Conservation (phyloP, 2,888 invertebrate species). For the Dynastes maya region DNA sequence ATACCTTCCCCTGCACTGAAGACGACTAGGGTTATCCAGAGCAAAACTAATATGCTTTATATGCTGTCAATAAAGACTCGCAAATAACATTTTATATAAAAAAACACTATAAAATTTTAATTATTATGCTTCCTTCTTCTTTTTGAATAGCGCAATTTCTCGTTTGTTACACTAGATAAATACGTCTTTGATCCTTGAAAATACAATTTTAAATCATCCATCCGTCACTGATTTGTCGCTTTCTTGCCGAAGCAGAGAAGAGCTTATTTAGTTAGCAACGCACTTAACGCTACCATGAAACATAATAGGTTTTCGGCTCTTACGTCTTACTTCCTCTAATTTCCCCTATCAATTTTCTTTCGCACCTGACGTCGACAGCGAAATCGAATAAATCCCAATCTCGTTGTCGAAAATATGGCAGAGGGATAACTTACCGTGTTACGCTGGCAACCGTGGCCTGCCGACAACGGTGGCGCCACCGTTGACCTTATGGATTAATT, state of each 20-base stretch:
- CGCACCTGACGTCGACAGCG: neutral
- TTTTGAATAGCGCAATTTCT: too few species aligned
- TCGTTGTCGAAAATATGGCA: neutral
- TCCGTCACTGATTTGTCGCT: neutral
- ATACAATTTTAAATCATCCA: neutral
- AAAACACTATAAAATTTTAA: too few species aligned
- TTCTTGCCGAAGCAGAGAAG: neutral
- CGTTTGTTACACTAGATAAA: too few species aligned
- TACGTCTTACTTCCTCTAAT: neutral
- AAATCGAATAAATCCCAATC: conserved; percentile 17
- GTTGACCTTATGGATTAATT: neutral
- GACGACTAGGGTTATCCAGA: too few species aligned
- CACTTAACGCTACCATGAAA: neutral
- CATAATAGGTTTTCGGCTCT: neutral
- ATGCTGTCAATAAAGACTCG: too few species aligned
- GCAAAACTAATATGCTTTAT: too few species aligned
- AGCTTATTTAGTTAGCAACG: conserved; percentile 1
- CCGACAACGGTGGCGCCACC: neutral
- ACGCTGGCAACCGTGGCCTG: neutral
- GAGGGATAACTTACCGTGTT: neutral
- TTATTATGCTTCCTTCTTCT: too few species aligned
- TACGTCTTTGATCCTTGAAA: neutral
- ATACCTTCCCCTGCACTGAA: too few species aligned
- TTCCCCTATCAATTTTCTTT: neutral
- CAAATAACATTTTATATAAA: too few species aligned